Base-by-base conservation (phyloP, 2,888 invertebrate genomes). In the Gortyna flavago region DNA sequence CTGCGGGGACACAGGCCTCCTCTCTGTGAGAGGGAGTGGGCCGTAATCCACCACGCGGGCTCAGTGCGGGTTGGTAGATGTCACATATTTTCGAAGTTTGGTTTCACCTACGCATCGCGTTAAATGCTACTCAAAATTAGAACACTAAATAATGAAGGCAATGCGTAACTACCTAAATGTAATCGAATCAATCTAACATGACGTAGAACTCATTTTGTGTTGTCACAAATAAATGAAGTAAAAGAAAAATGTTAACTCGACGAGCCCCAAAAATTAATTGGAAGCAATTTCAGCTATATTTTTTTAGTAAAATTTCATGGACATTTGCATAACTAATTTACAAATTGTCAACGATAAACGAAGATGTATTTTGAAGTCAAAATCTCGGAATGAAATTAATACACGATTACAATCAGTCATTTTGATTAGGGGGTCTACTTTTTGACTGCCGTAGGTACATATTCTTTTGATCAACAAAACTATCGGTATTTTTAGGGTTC, bases 341-440 rank as follows among this genome's bases (percentile, higher is more conserved):
- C 16, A 67, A 80, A 76, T 76, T 76, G 83, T 76, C 76, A 73
- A 84, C 64, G 32, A 57, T 72, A 70, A 68, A 69, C 35, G 21
- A 59, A 57, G 48, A 69, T 65, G 13, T 44, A 54, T 25, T 69
- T 69, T 65, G 48, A 74, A 62, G 71, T 72, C 44, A 65, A 65
- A 83, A 81, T 78, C 32, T 48, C 11, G 9, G 32, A 62, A 71
- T 57, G 11, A 77, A 81, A 44, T 84, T 72, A 83, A 62, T 69
- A 62, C 29, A 7, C 5, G 85, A 81, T 81, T 74, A 72, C 32
- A 66, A 83, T 81, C 83, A 61, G 68, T 72, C 32, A 70, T 76
- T 84, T 64, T 64, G n/a, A 76, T 83, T 32, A 5, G n/a, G 84
- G 21, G 83, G 83, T 68, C 65, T 83, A 84, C 83, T 80, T n/a